Conservation (phyloP, 23 tunicate species). For the Oikopleura vanhoeffeni region DNA sequence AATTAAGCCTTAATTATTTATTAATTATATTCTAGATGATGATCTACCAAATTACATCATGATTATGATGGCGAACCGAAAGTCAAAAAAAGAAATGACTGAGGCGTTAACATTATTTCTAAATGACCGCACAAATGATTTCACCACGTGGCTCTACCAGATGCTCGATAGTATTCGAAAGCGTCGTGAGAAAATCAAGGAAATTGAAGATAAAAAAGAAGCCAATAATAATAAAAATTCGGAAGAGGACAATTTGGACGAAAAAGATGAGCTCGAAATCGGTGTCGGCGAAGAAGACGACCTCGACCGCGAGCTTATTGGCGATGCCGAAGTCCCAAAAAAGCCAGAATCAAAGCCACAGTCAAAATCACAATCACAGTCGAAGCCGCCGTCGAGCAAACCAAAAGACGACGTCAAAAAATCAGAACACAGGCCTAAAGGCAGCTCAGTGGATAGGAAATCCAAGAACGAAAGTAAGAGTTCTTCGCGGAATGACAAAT, state of each 20-base stretch:
- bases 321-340: background rate
- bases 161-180: conserved; percentile 23
- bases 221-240: background rate
- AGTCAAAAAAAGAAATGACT: conserved; percentile 56
- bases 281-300: background rate
- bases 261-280: background rate
- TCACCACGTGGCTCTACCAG: conserved; percentile 73
- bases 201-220: background rate
- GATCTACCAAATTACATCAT: conserved; percentile 87
- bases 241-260: background rate
- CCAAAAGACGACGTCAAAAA: background rate
- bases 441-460: background rate
- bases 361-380: background rate
- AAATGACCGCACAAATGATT: conserved; percentile 28
- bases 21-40: conserved; percentile 16
- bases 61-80: conserved; percentile 91
- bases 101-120: conserved; percentile 61
- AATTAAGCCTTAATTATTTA: too few relatives aligned
- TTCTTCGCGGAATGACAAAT: background rate
- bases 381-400: background rate
- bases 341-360: background rate
- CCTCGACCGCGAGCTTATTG: background rate
- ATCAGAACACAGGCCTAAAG: background rate
- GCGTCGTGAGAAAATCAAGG: conserved; percentile 1
- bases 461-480: background rate